phyloP scores from a whole-genome alignment of 2,888 invertebrate genomes.

The Ptilodon capucinus region DNA sequence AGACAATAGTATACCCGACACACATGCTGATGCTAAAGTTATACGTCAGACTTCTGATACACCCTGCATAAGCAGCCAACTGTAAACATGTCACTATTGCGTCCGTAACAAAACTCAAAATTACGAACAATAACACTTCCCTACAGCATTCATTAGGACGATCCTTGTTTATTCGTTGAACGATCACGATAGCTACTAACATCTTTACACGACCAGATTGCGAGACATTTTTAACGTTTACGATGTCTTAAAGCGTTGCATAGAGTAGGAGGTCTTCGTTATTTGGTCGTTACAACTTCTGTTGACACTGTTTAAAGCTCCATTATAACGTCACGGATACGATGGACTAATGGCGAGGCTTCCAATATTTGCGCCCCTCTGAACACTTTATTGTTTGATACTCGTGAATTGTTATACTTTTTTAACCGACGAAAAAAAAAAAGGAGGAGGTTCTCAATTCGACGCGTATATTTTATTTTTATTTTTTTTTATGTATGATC shows the following conservation, averaged over 20 bases:
- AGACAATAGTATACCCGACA: too few species aligned
- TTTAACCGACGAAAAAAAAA: neutral
- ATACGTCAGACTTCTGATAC: too few species aligned
- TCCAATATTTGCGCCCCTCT: constrained; percentile 32
- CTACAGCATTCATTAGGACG: constrained; percentile 44
- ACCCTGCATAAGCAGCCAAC: too few species aligned
- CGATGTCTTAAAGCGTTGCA: neutral
- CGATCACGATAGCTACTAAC: constrained; percentile 46
- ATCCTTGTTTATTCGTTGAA: constrained; percentile 48
- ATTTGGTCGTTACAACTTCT: constrained; percentile 33
- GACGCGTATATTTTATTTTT: too few species aligned
- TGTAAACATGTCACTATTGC: too few species aligned
- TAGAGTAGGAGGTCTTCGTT: constrained; percentile 18
- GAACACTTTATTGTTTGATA: constrained; percentile 15
- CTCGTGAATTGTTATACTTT: neutral
- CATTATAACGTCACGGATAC: constrained; percentile 39
- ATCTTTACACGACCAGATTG: constrained; percentile 41
- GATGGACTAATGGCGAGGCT: constrained; percentile 25
- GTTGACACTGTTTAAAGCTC: constrained; percentile 53
- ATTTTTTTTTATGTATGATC: too few species aligned
- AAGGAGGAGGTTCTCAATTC: too few species aligned
- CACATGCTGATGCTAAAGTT: too few species aligned
- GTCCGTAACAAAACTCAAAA: too few species aligned
- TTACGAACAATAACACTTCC: constrained; percentile 28
- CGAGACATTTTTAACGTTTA: constrained; percentile 17